Evolutionary conservation across 1,140 invertebrate genomes (phyloP).

Genomic region (Aphaenogaster floridana): DNA sequence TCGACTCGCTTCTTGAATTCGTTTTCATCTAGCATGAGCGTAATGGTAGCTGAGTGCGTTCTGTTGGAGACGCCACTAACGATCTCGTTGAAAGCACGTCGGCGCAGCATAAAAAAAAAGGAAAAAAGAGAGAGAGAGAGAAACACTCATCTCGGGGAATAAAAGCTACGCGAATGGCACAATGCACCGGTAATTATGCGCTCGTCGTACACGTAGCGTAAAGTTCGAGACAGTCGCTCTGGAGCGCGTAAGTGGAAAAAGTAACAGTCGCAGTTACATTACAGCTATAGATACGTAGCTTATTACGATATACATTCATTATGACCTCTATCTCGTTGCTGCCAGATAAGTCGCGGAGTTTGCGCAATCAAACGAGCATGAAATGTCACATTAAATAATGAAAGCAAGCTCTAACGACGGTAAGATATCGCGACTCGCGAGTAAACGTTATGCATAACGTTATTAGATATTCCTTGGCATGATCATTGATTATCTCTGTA

Average conservation of each 20-base stretch:
- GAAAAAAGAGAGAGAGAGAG: conserved; percentile 13
- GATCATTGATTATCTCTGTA: neutral
- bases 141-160: conserved; percentile 48
- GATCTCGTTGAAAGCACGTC: conserved; percentile 60
- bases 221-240: conserved; percentile 50
- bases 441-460: neutral
- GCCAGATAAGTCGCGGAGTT: conserved; percentile 14
- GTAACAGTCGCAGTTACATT: conserved; percentile 18
- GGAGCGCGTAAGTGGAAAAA: conserved; percentile 38
- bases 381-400: conserved; percentile 36
- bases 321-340: neutral
- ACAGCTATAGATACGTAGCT: conserved; percentile 18
- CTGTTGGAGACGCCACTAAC: conserved; percentile 51
- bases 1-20: conserved; percentile 53
- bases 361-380: conserved; percentile 23
- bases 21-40: conserved; percentile 39
- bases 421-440: neutral
- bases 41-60: conserved; percentile 59
- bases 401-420: conserved; percentile 15
- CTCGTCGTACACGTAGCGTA: conserved; percentile 47
- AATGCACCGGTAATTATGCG: conserved; percentile 68
- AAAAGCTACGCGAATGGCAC: conserved; percentile 36
- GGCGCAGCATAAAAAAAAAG: conserved; percentile 35
- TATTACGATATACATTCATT: conserved; percentile 44
- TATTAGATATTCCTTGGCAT: neutral